Conservation (phyloP, 2,888 invertebrate species). For the Hipparchia semele region DNA sequence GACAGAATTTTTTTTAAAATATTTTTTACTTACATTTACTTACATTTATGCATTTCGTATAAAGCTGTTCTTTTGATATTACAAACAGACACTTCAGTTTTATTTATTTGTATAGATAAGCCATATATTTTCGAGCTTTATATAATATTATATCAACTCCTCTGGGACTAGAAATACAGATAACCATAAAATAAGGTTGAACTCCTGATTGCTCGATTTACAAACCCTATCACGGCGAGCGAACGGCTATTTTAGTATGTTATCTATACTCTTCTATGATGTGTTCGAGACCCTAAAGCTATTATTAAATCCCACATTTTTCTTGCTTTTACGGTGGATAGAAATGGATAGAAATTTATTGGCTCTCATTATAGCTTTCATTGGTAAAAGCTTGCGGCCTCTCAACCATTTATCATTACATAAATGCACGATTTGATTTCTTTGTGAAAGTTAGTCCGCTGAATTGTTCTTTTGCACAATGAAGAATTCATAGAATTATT, state of each 20-base stretch:
- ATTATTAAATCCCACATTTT: constrained; percentile 32
- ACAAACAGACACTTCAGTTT: no score
- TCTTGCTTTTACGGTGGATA: constrained; percentile 32
- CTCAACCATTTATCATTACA: constrained; percentile 36
- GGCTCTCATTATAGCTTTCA: constrained; percentile 35
- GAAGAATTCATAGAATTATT: neutral
- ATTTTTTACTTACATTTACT: no score
- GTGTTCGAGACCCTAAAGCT: constrained; percentile 18
- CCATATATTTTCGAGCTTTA: neutral
- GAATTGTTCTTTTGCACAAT: constrained; percentile 12
- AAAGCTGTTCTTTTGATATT: no score
- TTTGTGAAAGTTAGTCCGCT: constrained; percentile 7
- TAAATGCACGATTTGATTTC: constrained; percentile 26
- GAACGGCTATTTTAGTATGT: constrained; percentile 28
- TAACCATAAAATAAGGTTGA: constrained; percentile 28
- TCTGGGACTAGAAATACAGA: constrained; percentile 18
- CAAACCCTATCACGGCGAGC: constrained; percentile 31
- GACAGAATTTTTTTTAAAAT: no score
- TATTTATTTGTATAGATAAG: no score
- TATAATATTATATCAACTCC: neutral
- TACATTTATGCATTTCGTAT: no score
- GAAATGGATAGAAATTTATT: constrained; percentile 29
- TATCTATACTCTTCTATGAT: constrained; percentile 25
- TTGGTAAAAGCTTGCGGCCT: constrained; percentile 25
- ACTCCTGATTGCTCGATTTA: constrained; percentile 31